Evolutionary conservation across 2,113 vertebrate genomes (phyloP).

Genomic region (Siniperca knerii): DNA sequence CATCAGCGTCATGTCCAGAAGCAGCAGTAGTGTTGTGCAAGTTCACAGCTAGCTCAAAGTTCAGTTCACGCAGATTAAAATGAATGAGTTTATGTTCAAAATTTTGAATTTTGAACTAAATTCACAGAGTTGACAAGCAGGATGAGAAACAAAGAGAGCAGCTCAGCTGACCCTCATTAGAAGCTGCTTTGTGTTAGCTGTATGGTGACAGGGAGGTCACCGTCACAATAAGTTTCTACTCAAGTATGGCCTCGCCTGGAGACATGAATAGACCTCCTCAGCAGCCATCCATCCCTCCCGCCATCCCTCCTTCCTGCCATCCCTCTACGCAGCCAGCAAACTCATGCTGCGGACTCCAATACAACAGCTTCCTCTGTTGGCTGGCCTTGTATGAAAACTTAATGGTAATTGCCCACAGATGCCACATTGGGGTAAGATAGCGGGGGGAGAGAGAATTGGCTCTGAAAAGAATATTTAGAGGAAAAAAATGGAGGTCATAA

Average conservation of each 20-base stretch:
- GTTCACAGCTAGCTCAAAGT: too few relatives aligned
- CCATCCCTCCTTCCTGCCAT: slow-evolving; percentile 65
- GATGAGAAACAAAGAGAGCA: slow-evolving; percentile 31
- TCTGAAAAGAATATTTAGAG: slow-evolving; percentile 63
- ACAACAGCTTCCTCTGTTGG: slow-evolving; percentile 80
- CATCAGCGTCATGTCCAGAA: too few relatives aligned
- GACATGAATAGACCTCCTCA: slow-evolving; percentile 74
- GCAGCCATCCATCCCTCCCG: slow-evolving; percentile 45
- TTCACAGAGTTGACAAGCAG: slow-evolving; percentile 16
- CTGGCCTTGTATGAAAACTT: slow-evolving; percentile 64
- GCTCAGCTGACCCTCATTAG: slow-evolving; percentile 34
- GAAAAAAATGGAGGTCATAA: slow-evolving; percentile 50
- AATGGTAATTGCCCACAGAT: slow-evolving; percentile 78
- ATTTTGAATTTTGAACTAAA: too few relatives aligned
- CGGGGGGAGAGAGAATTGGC: slow-evolving; percentile 17
- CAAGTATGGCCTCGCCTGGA: slow-evolving; percentile 51
- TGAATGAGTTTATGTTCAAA: too few relatives aligned
- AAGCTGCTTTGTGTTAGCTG: slow-evolving; percentile 50
- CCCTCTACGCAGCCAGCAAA: slow-evolving; percentile 45
- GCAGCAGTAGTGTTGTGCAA: too few relatives aligned
- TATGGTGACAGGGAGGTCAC: slow-evolving; percentile 67
- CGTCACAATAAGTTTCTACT: slow-evolving; percentile 61
- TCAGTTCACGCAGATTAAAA: too few relatives aligned
- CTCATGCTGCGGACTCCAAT: slow-evolving; percentile 57
- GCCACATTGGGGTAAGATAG: slow-evolving; percentile 54